phyloP scores from a whole-genome alignment of 2,113 vertebrate genomes.

The Eira barbara region DNA sequence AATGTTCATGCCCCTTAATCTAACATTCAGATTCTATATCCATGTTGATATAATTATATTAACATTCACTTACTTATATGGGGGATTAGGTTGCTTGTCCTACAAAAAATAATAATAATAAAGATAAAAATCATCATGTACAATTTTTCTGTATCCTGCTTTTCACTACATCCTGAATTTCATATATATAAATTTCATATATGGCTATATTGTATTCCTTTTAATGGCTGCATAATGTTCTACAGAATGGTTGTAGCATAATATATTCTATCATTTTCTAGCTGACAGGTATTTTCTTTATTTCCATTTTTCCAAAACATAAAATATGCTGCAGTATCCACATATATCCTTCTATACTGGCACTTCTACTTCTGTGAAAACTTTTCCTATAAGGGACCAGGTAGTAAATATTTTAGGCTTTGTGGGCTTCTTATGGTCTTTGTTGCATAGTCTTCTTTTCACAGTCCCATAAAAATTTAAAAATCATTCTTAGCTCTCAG shows the following conservation, averaged over 20 bases:
- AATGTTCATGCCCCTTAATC: background rate
- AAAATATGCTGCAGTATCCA: background rate
- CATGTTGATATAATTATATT: background rate
- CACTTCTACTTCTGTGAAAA: background rate
- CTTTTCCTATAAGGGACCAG: background rate
- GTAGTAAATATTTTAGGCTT: constrained; percentile 31
- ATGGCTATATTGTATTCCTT: background rate
- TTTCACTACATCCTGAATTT: background rate
- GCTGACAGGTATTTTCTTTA: background rate
- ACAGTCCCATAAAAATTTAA: constrained; percentile 6
- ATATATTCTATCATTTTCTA: background rate
- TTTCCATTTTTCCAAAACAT: background rate
- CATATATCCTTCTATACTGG: background rate
- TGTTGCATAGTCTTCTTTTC: background rate
- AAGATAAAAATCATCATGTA: background rate
- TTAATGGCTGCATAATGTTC: background rate
- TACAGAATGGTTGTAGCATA: background rate
- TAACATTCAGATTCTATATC: background rate
- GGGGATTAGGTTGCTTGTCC: background rate
- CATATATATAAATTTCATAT: background rate
- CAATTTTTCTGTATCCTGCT: background rate
- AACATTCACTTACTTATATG: background rate
- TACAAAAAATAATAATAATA: background rate
- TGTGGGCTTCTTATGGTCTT: constrained; percentile 1
- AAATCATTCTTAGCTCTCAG: background rate